Conservation (phyloP, 2,888 invertebrate species). For the Dolichopus griseipennis region DNA sequence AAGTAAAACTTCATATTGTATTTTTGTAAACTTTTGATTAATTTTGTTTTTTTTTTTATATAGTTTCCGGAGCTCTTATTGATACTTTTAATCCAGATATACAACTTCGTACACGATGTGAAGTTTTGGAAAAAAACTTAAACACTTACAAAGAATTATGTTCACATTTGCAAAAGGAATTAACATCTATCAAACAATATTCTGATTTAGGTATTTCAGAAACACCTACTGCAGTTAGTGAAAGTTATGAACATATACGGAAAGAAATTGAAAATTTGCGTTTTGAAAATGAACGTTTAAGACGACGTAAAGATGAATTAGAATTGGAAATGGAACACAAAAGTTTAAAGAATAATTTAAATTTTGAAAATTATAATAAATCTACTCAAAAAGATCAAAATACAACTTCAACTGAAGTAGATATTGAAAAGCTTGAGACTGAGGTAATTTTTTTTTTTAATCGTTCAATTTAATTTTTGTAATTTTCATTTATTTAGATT, state of each 20-base stretch:
- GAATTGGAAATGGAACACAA: constrained; percentile 60
- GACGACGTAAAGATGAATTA: constrained; percentile 52
- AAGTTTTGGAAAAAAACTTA: constrained; percentile 63
- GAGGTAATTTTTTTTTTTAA: constrained; percentile 45
- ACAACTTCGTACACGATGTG: constrained; percentile 54
- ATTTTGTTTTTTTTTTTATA: too few species aligned
- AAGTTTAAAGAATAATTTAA: constrained; percentile 49
- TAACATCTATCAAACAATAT: constrained; percentile 39
- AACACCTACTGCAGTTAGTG: constrained; percentile 29
- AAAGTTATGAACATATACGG: constrained; percentile 50
- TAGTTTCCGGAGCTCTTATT: constrained; percentile 23
- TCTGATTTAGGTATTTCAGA: constrained; percentile 29
- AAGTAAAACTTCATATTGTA: constrained; percentile 24
- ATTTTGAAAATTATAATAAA: constrained; percentile 44
- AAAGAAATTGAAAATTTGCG: constrained; percentile 51
- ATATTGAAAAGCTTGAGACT: constrained; percentile 60
- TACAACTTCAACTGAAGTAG: constrained; percentile 65
- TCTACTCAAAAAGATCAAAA: constrained; percentile 56
- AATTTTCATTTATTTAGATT: constrained; percentile 37
- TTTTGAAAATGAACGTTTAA: constrained; percentile 46
- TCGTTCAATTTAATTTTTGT: too few species aligned
- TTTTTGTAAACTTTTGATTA: too few species aligned
- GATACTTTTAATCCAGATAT: constrained; percentile 39
- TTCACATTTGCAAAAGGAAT: constrained; percentile 54
- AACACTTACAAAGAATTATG: constrained; percentile 67